Percentiles rank a stretch among this genome's conserved stretches.
These are phyloP conservation scores for Teleogryllus oceanicus DNA, from an alignment of 2,888 invertebrate genomes.

Conservation along the genomic window DNA sequence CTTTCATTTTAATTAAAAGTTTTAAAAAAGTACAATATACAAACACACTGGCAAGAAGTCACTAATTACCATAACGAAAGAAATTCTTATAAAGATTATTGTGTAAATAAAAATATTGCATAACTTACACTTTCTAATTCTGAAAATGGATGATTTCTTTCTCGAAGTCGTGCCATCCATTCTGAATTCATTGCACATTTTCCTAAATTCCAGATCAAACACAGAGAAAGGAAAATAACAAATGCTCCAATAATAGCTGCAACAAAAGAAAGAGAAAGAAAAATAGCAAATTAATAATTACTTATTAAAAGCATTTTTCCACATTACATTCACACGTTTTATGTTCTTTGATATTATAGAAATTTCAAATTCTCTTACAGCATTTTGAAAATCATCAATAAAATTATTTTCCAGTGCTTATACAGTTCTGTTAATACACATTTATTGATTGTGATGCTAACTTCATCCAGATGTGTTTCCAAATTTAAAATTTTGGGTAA, in stretches of 20 bases:
- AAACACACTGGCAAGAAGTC: too few relatives aligned
- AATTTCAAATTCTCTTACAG: too few relatives aligned
- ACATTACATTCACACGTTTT: background rate
- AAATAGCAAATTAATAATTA: background rate
- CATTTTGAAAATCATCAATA: too few relatives aligned
- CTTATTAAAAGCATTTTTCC: background rate
- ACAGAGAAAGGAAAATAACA: constrained; percentile 44
- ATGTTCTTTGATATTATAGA: background rate
- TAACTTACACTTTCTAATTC: constrained; percentile 35
- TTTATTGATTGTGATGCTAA: too few relatives aligned
- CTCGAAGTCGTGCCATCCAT: constrained; percentile 29
- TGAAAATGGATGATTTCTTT: constrained; percentile 32
- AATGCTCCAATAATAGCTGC: constrained; percentile 49
- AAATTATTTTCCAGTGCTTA: too few relatives aligned
- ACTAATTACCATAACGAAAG: too few relatives aligned
- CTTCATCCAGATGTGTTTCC: too few relatives aligned
- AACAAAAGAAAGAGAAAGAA: constrained; percentile 38
- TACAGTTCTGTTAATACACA: too few relatives aligned
- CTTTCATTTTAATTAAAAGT: too few relatives aligned
- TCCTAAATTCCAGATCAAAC: constrained; percentile 41
- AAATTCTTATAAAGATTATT: background rate
- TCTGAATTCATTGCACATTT: constrained; percentile 31
- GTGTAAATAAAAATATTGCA: background rate
- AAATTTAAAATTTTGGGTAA: too few relatives aligned
- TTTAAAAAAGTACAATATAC: too few relatives aligned